Percentiles rank a stretch among this genome's conserved stretches.
Conservation (phyloP, 2,888 invertebrate genomes). For the Myathropa florea region DNA sequence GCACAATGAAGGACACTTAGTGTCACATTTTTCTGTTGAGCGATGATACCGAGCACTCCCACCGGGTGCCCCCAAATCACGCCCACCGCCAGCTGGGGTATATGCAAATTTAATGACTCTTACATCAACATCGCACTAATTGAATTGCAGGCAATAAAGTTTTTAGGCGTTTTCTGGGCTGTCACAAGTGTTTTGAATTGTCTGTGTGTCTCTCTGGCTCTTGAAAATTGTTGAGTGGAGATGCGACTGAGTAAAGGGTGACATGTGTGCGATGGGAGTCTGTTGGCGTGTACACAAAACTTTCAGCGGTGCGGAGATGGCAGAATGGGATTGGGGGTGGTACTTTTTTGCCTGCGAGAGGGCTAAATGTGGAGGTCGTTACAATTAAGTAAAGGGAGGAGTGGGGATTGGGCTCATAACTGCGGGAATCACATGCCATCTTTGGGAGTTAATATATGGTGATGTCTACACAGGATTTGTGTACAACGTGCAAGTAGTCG, state of each 20-base stretch:
- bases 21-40: constrained; percentile 36
- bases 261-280: constrained; percentile 55
- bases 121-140: constrained; percentile 71
- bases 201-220: constrained; percentile 11
- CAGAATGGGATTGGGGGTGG: not conserved
- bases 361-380: constrained; percentile 60
- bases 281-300: constrained; percentile 8
- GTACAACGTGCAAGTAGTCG: not conserved
- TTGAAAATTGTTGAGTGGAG: not conserved
- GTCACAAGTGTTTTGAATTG: constrained; percentile 70
- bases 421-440: constrained; percentile 43
- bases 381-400: constrained; percentile 51
- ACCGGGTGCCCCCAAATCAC: not conserved
- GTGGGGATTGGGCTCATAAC: constrained; percentile 39
- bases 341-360: constrained; percentile 16
- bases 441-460: constrained; percentile 48
- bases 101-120: constrained; percentile 69
- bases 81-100: constrained; percentile 53
- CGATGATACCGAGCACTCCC: constrained; percentile 25
- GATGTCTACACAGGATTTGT: not conserved
- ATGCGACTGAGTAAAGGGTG: constrained; percentile 18
- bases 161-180: constrained; percentile 65
- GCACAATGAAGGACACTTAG: constrained; percentile 62
- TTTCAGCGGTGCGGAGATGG: not conserved
- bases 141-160: constrained; percentile 70